Evolutionary conservation across 2,113 vertebrate species (phyloP).

Genomic region (Rissa tridactyla): DNA sequence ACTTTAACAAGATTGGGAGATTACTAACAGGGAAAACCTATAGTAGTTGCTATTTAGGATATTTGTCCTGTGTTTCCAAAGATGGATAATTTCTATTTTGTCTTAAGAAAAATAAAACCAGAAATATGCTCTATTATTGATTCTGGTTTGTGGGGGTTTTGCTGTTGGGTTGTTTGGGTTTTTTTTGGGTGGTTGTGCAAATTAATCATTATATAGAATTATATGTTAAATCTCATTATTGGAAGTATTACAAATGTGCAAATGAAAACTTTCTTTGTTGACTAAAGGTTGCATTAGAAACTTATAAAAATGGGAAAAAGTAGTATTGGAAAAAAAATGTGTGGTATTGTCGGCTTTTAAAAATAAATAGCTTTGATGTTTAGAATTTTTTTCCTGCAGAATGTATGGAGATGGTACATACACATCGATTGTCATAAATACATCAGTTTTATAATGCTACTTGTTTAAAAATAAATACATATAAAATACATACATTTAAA

Average conservation of each 20-base stretch:
- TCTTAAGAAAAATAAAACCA: neutral
- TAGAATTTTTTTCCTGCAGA: neutral
- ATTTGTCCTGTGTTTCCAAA: neutral
- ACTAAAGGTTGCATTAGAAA: neutral
- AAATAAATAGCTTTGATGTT: neutral
- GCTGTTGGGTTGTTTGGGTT: accelerated
- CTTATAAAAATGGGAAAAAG: neutral
- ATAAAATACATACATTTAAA: too few species aligned
- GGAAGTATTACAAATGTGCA: neutral
- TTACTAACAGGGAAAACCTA: neutral
- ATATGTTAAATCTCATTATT: neutral
- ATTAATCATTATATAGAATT: neutral
- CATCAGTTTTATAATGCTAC: neutral
- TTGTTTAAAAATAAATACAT: neutral
- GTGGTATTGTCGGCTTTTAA: accelerated
- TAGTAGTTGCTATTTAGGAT: accelerated
- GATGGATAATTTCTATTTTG: neutral
- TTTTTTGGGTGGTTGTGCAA: neutral
- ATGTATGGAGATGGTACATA: accelerated
- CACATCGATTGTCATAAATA: neutral
- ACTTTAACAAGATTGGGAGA: neutral
- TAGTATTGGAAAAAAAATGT: neutral
- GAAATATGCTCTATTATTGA: neutral
- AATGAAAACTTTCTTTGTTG: neutral
- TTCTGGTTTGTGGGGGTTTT: accelerated